Evolutionary conservation across 2,113 vertebrate genomes (phyloP), one percentile per base, ranked within the genome.

Genomic region (Holacanthus passer): DNA sequence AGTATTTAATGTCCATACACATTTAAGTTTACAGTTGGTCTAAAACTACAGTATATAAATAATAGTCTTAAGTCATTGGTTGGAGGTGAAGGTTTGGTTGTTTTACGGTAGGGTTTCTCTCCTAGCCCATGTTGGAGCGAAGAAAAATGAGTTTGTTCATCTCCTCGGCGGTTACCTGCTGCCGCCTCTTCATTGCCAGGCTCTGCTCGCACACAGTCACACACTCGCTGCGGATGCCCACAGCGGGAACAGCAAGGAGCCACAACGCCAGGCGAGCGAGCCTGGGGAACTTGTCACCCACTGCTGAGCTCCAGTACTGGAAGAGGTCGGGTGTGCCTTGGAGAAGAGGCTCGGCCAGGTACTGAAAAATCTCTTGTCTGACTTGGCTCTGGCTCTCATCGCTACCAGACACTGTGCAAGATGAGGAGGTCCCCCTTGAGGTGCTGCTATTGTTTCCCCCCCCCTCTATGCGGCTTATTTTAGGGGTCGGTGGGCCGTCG

Each of bases 121-220:
- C 92, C 96, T 96, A 99, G 95, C 97, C 97, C 96, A 98, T 97
- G 94, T 99, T 99, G 87, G 97, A 98, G 94, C 97, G 98, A 92
- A 99, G 96, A 93, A 99, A 99, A 95, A 99, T 98, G 63, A 99
- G 97, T 91, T 99, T 99, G 96, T 99, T 99, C 97, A 98, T 98
- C 84, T 99, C 97, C 93, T 99, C 98, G 0, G 96, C 95, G 59
- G 97, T 98, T 67, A 99, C 97, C 87, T 98, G 97, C 60, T 97
- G 96, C 92, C 95, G 96, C 94, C 96, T 94, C 92, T 97, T 99
- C 95, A 99, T 96, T 1, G 97, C 96, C 91, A 99, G 94, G 7
- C 97, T 97, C 92, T 99, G 97, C 91, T 99, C 97, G 58, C 98
- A 99, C 95, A 98, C 97, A 88, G 95, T 97, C 83, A 97, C 95